Percentiles rank a stretch among this genome's conserved stretches.
Evolutionary conservation across 2,888 invertebrate species (phyloP).

Genomic region (Spisula subtruncata): DNA sequence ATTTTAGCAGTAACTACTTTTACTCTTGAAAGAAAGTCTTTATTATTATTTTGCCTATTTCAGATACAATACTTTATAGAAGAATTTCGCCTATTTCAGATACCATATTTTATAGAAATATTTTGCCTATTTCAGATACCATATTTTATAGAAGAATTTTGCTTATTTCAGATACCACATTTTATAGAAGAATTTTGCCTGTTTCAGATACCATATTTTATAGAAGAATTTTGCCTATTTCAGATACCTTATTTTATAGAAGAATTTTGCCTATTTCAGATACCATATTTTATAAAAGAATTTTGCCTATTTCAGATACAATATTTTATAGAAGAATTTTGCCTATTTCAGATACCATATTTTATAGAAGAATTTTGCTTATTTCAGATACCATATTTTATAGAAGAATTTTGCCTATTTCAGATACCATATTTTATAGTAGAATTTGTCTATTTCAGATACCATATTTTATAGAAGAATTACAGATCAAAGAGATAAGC

Average conservation of each 20-base stretch:
- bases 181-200: constrained; percentile 97
- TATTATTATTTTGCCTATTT: constrained; percentile 38
- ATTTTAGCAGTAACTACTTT: no score
- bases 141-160: constrained; percentile 95
- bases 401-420: constrained; percentile 96
- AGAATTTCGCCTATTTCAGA: constrained; percentile 91
- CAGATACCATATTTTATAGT: constrained; percentile 95
- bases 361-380: constrained; percentile 97
- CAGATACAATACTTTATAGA: constrained; percentile 95
- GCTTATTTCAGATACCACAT: constrained; percentile 93
- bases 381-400: constrained; percentile 94
- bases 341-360: constrained; percentile 93
- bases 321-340: constrained; percentile 95
- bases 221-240: constrained; percentile 96
- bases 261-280: constrained; percentile 91
- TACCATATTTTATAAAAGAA: constrained; percentile 96
- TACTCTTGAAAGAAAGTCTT: no score
- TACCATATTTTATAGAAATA: constrained; percentile 96
- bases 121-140: constrained; percentile 94
- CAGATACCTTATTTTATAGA: constrained; percentile 95
- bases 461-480: constrained; percentile 95
- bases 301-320: constrained; percentile 94
- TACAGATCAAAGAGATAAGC: constrained; percentile 92
- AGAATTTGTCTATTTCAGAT: constrained; percentile 89
- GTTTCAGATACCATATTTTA: constrained; percentile 94